phyloP scores from a whole-genome alignment of 2,888 invertebrate genomes.

The Hesperia comma region DNA sequence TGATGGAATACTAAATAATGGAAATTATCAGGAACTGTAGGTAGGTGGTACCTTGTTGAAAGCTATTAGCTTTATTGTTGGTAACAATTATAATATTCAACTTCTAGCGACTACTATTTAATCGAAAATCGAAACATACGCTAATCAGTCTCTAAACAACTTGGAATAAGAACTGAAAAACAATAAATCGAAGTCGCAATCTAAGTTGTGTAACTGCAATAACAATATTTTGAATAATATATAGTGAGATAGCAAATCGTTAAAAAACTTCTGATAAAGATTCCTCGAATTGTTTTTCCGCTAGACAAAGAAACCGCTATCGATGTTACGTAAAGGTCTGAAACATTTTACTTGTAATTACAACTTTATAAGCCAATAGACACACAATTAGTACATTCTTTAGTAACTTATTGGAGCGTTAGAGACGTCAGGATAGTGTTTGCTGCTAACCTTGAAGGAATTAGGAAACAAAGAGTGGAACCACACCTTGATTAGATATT shows the following conservation, averaged over 20 bases:
- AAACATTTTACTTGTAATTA: conserved; percentile 30
- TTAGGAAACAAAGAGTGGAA: neutral
- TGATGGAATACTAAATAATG: too few relatives aligned
- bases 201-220: neutral
- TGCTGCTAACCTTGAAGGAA: neutral
- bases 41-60: too few relatives aligned
- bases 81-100: too few relatives aligned
- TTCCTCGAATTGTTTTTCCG: conserved; percentile 42
- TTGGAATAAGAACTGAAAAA: too few relatives aligned
- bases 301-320: conserved; percentile 39
- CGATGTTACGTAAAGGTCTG: conserved; percentile 42
- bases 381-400: neutral
- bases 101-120: too few relatives aligned
- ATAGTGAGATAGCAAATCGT: neutral
- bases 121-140: too few relatives aligned
- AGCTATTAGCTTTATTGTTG: too few relatives aligned
- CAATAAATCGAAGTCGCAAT: too few relatives aligned
- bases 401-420: neutral
- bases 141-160: too few relatives aligned
- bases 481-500: neutral
- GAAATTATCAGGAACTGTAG: too few relatives aligned
- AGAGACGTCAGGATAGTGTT: neutral
- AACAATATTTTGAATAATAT: conserved; percentile 11
- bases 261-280: conserved; percentile 21
- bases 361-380: neutral